Evolutionary conservation across 2,797 vertebrate species (phyloP), one percentile per base, ranked within the genome.

Genomic region (Tokudaia tokunoshimensis): DNA sequence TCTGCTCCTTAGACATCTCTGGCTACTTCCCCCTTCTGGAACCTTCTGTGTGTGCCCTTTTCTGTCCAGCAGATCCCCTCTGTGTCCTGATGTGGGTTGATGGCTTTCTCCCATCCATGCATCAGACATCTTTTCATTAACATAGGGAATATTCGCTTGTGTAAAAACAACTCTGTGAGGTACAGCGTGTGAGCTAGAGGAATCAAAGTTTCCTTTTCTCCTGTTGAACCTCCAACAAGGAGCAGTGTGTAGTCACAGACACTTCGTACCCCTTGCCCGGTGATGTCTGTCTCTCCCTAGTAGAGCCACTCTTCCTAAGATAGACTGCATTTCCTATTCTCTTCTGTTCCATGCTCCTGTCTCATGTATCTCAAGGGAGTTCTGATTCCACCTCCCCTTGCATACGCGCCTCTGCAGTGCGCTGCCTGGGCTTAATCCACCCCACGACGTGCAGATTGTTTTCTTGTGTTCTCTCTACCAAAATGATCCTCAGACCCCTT

Each of bases 281-380:
- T 34, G n/a, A 24, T n/a, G 12, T 75, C 29, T 67, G 67, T 52
- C 4, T 57, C 22, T 44, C 34, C 29, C 75, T 13, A 2, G 10
- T 13, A 24, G 24, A 55, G 44, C 31, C 20, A 1, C 19, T 37
- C 59, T 44, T 63, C 41, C 44, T 19, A 15, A 84, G 24, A 26
- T 4, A 26, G n/a, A 11, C 17, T 1, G 0, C 9, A 14, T 14
- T 41, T 19, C 63, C 72, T 31, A 10, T 19, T 55, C 3, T n/a
- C 31, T 31, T 24, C 41, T 19, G n/a, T 19, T 37, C 6, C 24
- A 5, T 0, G 4, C 75, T n/a, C 44, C 26, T 26, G 26, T 59
- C n/a, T 82, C 52, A 8, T 34, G 0, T 2, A 3, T 1, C 14
- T 8, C 19, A 0, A 44, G 12, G 13, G 7, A 6, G 12, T 2